phyloP scores from a whole-genome alignment of 2,113 vertebrate genomes.

The Chloropsis cyanopogon region DNA sequence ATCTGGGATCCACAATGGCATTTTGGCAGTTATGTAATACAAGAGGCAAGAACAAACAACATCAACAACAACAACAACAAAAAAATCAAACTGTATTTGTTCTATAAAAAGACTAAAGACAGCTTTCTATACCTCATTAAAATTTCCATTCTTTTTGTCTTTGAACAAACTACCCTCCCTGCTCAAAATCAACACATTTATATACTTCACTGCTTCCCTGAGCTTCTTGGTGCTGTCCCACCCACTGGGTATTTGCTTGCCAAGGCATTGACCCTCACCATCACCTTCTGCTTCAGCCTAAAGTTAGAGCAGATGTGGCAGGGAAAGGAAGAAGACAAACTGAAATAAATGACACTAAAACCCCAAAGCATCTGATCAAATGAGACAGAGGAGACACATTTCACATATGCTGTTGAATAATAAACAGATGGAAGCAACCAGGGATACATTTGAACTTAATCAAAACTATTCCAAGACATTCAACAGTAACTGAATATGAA shows the following conservation, averaged over 20 bases:
- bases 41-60: slow-evolving; percentile 6
- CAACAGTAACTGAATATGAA: background rate
- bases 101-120: slow-evolving; percentile 30
- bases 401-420: slow-evolving; percentile 22
- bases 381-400: background rate
- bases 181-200: background rate
- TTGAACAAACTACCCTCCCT: background rate
- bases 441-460: background rate
- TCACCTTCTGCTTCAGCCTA: background rate
- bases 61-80: background rate
- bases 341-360: background rate
- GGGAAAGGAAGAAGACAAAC: background rate
- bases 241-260: background rate
- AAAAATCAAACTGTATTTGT: background rate
- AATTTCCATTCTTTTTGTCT: background rate
- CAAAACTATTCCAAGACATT: background rate
- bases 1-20: background rate
- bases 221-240: background rate
- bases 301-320: background rate
- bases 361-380: background rate
- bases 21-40: background rate
- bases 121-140: slow-evolving; percentile 17
- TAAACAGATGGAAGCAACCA: slow-evolving; percentile 1
- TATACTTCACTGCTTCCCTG: background rate
- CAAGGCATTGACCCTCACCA: background rate